Percentiles rank a stretch among this genome's conserved stretches.
phyloP scores from a whole-genome alignment of 1,140 invertebrate species.

The Bombyx mori region ASM3026992v2 NC_085111.1:1818001-1818500 shows the following conservation, averaged over 20 bases:
- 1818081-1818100: too few species aligned
- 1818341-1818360: conserved; percentile 57
- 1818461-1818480: too few species aligned
- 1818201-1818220: conserved; percentile 78
- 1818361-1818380: conserved; percentile 68
- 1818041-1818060: too few species aligned
- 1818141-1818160: conserved; percentile 60
- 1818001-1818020: too few species aligned
- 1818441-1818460: too few species aligned
- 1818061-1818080: too few species aligned
- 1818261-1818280: conserved; percentile 77
- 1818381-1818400: conserved; percentile 71
- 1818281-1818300: conserved; percentile 76
- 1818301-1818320: conserved; percentile 79
- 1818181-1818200: conserved; percentile 49
- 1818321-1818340: conserved; percentile 75
- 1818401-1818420: conserved; percentile 60
- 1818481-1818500: too few species aligned
- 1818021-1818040: too few species aligned
- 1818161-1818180: conserved; percentile 68
- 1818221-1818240: conserved; percentile 80
- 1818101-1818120: conserved; percentile 69
- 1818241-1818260: conserved; percentile 82
- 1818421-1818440: conserved; percentile 22
- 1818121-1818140: conserved; percentile 79